Conservation (phyloP, 2,797 vertebrate species). For the Pachyuromys duprasi region DNA sequence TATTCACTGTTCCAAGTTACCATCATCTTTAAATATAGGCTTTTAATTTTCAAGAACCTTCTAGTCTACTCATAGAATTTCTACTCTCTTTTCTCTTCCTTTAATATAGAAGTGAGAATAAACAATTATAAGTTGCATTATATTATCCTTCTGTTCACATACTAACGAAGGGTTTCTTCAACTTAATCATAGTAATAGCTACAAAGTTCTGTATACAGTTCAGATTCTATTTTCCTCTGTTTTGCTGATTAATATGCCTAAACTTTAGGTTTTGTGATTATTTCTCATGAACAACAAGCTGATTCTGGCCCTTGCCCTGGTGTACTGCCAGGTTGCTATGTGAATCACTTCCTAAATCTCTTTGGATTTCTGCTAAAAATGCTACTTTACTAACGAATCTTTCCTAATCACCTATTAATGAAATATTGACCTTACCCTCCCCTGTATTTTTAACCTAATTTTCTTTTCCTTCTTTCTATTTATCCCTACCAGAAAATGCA, state of each 20-base stretch:
- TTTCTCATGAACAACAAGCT: not conserved
- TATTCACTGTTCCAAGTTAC: not conserved
- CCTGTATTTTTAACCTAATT: not conserved
- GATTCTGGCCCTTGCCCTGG: not conserved
- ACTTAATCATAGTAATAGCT: not conserved
- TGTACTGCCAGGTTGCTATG: not conserved
- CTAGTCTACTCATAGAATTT: not conserved
- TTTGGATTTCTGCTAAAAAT: not conserved
- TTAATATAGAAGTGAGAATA: not conserved
- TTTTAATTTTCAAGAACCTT: not conserved
- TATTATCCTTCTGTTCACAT: not conserved
- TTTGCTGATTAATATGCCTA: not conserved
- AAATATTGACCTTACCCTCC: not conserved
- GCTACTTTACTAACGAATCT: not conserved
- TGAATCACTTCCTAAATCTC: not conserved
- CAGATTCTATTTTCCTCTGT: not conserved
- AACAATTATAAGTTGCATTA: not conserved
- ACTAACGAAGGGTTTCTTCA: not conserved
- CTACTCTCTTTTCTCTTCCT: not conserved
- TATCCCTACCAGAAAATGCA: not conserved
- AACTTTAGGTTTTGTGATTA: slow-evolving; percentile 1
- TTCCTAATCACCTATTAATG: not conserved
- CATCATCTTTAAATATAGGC: not conserved
- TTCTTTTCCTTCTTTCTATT: not conserved
- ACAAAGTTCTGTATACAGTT: not conserved